Evolutionary conservation across 2,888 invertebrate species (phyloP).

Genomic region (Pimpla rufipes): DNA sequence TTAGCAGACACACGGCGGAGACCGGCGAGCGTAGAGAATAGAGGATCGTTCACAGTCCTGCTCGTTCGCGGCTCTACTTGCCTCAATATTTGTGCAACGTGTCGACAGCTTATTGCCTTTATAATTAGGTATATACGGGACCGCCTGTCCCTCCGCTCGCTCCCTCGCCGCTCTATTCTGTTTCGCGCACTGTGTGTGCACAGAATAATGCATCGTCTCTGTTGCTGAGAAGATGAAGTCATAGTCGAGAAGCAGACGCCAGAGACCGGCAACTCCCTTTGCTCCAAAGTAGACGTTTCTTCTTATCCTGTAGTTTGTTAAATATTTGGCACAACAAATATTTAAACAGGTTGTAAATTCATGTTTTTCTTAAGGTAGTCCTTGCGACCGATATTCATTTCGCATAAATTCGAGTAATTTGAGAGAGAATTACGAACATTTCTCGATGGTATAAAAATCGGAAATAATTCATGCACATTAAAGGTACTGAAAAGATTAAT

Average conservation of each 20-base stretch:
- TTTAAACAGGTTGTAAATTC: no score
- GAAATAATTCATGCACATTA: no score
- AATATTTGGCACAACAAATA: no score
- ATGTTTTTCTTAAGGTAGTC: neutral
- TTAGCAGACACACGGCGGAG: neutral
- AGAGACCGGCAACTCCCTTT: neutral
- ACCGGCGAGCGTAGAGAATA: slow-evolving; percentile 13
- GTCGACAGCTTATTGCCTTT: slow-evolving; percentile 74
- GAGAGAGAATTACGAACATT: no score
- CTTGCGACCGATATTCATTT: no score
- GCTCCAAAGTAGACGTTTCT: neutral
- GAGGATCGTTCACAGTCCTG: slow-evolving; percentile 31
- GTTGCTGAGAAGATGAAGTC: slow-evolving; percentile 2
- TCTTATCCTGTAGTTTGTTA: neutral
- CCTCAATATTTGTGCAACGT: slow-evolving; percentile 79
- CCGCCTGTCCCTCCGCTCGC: neutral
- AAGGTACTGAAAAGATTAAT: no score
- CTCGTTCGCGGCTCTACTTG: slow-evolving; percentile 35
- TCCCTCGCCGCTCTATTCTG: slow-evolving; percentile 4
- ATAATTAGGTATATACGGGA: slow-evolving; percentile 67
- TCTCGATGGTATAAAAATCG: no score
- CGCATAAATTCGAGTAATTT: no score
- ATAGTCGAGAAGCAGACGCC: neutral
- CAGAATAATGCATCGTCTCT: slow-evolving; percentile 12
- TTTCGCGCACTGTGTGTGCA: slow-evolving; percentile 44